Evolutionary conservation across 2,888 invertebrate genomes (phyloP).

Genomic region (Yponomeuta cagnagella): DNA sequence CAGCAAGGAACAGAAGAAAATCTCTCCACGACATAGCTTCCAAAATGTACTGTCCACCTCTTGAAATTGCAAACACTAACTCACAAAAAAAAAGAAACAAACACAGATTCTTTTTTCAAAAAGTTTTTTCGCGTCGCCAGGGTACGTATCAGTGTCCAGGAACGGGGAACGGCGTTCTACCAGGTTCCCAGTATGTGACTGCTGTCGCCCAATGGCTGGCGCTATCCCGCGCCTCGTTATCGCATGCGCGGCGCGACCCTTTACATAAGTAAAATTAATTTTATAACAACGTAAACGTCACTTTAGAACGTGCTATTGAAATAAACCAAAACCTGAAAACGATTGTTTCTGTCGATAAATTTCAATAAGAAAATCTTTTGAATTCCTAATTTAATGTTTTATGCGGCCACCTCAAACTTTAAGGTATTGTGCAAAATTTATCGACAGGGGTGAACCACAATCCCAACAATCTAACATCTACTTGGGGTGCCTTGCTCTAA

Average conservation of each 20-base stretch:
- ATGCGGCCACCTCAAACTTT: too few relatives aligned
- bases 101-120: slow-evolving; percentile 5
- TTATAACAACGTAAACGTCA: slow-evolving; percentile 11
- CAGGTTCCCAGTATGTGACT: slow-evolving; percentile 40
- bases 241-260: slow-evolving; percentile 52
- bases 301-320: too few relatives aligned
- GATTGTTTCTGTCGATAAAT: too few relatives aligned
- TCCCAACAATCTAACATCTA: too few relatives aligned
- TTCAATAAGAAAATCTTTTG: too few relatives aligned
- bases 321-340: too few relatives aligned
- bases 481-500: too few relatives aligned
- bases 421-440: too few relatives aligned
- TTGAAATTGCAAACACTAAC: slow-evolving; percentile 25
- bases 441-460: too few relatives aligned
- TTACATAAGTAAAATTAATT: slow-evolving; percentile 25
- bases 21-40: slow-evolving; percentile 47
- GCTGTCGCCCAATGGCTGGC: slow-evolving; percentile 32
- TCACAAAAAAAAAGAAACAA: neutral
- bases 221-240: slow-evolving; percentile 41
- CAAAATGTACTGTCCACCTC: slow-evolving; percentile 17
- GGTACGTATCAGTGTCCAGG: slow-evolving; percentile 8
- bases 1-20: slow-evolving; percentile 36
- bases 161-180: slow-evolving; percentile 36
- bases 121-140: slow-evolving; percentile 16
- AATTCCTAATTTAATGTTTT: too few relatives aligned